Base-by-base conservation (phyloP, 2,888 invertebrate genomes). In the Kryphioiulus occultus region DNA sequence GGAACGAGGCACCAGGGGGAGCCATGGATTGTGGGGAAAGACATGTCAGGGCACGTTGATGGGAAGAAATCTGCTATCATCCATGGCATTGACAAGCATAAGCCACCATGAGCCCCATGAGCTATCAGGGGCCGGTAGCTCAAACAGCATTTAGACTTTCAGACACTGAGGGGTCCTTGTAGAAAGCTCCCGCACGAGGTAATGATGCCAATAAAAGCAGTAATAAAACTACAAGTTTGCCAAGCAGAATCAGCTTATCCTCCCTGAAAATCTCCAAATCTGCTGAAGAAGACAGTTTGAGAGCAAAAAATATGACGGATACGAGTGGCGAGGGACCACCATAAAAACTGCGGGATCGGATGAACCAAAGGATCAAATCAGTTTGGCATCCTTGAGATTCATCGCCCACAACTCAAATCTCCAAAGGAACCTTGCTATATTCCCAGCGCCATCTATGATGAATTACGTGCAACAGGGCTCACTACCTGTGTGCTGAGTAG, bases 161-260 rank as follows among this genome's bases (percentile, higher is more conserved):
- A 22, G 59, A 22, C 59, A 59, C 22, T 3, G 22, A 0, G 59
- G 0, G 59, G 59, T 22, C 4, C 19, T 19, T 19, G 53, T 53
- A 53, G 19, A 53, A 53, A 53, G 53, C 53, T 3, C 53, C 53
- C 53, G 53, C 53, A 53, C 53, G n/a, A 53, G 5, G 59, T 59
- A 59, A 59, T 59, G 59, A 59, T 59, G 59, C 7, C 59, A 59
- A 59, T 59, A 59, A 59, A 47, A 59, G 59, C 59, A 44, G 59
- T 59, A 22, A 59, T 59, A 59, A 59, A 59, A 59, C 59, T 19
- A 59, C 59, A 7, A 22, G 59, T 59, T 59, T 59, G 59, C 59
- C 22, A 59, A 7, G 7, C 59, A 59, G 22, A 59, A 59, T 59
- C 59, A 22, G 59, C 59, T 59, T 59, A 59, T 59, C 59, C 59